Percentiles rank a stretch among this genome's conserved stretches.
phyloP scores from a whole-genome alignment of 2,888 invertebrate genomes.

The Mayetiola destructor region DNA sequence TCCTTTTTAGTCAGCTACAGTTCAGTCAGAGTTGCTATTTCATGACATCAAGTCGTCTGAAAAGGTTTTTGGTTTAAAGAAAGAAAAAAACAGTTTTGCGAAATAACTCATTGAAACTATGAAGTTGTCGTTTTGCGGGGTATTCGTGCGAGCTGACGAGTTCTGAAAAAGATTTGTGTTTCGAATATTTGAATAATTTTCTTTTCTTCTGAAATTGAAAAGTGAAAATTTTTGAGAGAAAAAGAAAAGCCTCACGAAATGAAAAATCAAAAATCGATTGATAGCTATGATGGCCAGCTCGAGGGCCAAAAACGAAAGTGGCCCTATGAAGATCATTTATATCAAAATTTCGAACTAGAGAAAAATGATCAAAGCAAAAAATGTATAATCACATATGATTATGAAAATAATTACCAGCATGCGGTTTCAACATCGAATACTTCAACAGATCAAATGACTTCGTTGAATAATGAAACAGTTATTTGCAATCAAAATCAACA shows the following conservation, averaged over 20 bases:
- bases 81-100: constrained; percentile 7
- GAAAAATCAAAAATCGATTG: too few species aligned
- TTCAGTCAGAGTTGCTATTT: constrained; percentile 7
- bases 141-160: too few species aligned
- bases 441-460: neutral
- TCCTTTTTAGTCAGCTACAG: neutral
- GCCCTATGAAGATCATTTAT: neutral
- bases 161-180: too few species aligned
- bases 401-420: neutral
- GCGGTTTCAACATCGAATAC: neutral
- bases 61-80: neutral
- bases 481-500: neutral
- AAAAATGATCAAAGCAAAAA: neutral
- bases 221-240: too few species aligned
- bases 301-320: constrained; percentile 9
- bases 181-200: too few species aligned
- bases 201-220: too few species aligned
- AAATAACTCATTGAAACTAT: too few species aligned
- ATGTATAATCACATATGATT: neutral
- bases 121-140: too few species aligned
- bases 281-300: neutral
- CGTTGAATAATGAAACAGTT: neutral
- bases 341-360: neutral
- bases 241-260: too few species aligned
- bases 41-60: constrained; percentile 9